These are phyloP conservation scores for Gymnopithys bicolor DNA, from an alignment of 2,797 vertebrate species.

Conservation along the genomic window DNA sequence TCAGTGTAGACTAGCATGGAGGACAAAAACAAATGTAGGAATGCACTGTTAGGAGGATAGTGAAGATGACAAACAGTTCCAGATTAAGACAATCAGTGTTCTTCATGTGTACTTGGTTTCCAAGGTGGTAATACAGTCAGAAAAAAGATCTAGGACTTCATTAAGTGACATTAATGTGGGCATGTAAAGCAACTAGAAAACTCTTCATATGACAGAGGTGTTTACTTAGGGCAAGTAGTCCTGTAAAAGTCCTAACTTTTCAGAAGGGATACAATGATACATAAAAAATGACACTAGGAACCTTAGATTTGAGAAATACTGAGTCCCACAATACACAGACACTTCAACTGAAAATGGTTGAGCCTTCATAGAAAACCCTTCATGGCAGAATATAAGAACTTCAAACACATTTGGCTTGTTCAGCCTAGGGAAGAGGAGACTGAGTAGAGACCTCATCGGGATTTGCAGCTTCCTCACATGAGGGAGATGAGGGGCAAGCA, in stretches of 20 bases:
- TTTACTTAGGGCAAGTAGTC: neutral
- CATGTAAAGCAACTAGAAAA: neutral
- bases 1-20: neutral
- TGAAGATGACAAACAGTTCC: rapidly evolving
- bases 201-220: neutral
- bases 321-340: neutral
- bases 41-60: neutral
- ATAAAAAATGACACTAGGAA: neutral
- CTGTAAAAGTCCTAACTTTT: neutral
- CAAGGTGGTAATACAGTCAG: neutral
- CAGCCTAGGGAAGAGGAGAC: neutral
- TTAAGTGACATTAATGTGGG: neutral
- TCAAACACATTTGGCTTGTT: neutral
- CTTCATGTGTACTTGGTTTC: neutral
- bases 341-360: neutral
- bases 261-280: neutral
- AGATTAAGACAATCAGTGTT: neutral
- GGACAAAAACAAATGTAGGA: neutral
- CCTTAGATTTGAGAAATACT: neutral
- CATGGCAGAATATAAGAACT: neutral
- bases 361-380: neutral
- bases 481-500: neutral
- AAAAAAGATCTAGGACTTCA: neutral
- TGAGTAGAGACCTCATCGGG: neutral
- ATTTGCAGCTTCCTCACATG: neutral